Evolutionary conservation across 2,113 vertebrate genomes (phyloP).

Genomic region (Speoplatyrhinus poulsoni): DNA sequence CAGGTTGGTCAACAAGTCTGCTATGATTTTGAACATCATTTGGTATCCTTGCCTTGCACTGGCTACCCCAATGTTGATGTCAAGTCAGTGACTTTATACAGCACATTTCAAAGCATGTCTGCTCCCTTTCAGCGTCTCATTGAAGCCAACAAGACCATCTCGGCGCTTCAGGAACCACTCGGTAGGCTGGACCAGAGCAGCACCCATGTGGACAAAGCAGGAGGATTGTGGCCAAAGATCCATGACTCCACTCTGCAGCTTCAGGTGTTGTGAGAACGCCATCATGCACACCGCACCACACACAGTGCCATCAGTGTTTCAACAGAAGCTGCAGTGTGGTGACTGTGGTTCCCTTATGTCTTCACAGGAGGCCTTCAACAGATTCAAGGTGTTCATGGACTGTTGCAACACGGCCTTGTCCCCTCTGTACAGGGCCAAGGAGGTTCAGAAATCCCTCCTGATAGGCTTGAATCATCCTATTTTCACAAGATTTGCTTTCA

Average conservation of each 20-base stretch:
- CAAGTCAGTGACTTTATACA: too few species aligned
- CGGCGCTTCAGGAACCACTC: conserved; percentile 40
- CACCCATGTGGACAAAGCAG: not conserved
- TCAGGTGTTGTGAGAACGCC: conserved; percentile 35
- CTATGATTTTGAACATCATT: not conserved
- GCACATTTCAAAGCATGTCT: not conserved
- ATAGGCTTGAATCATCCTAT: not conserved
- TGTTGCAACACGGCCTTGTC: not conserved
- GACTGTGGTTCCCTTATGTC: not conserved
- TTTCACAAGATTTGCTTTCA: conserved; percentile 28
- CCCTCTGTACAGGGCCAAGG: not conserved
- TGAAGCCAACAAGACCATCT: conserved; percentile 33
- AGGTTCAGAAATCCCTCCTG: conserved; percentile 4
- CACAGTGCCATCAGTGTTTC: not conserved
- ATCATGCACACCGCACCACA: too few species aligned
- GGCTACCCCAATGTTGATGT: not conserved
- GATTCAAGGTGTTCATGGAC: conserved; percentile 47
- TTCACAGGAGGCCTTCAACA: conserved; percentile 50
- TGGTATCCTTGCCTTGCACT: not conserved
- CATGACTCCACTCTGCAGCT: conserved; percentile 38
- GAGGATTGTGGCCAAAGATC: conserved; percentile 24
- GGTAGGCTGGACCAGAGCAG: conserved; percentile 4
- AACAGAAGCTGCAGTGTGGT: not conserved
- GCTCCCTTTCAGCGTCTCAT: conserved; percentile 38
- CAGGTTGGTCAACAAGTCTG: conserved; percentile 27